These are phyloP conservation scores for Otus scops DNA, from an alignment of 2,797 vertebrate species.

Conservation along the genomic window DNA sequence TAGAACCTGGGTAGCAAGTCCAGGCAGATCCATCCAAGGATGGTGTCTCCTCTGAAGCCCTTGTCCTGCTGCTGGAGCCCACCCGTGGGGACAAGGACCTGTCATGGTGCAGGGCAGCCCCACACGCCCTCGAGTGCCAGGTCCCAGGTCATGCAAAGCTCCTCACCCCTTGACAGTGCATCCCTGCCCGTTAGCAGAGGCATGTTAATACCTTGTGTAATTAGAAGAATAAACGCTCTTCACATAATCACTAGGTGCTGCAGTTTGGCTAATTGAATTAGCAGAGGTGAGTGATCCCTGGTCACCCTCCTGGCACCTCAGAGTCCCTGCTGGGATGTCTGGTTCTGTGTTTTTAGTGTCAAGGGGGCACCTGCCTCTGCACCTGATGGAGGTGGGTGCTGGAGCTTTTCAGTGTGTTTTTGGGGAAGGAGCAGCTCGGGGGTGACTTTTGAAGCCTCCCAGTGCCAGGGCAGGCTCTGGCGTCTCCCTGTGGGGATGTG, in stretches of 20 bases:
- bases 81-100: accelerated
- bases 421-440: background rate
- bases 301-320: accelerated
- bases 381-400: background rate
- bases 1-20: background rate
- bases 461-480: background rate
- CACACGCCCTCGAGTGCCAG: background rate
- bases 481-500: background rate
- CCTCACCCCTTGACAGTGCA: background rate
- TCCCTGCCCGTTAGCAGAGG: background rate
- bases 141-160: background rate
- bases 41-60: background rate
- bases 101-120: background rate
- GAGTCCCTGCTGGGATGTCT: accelerated
- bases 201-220: background rate
- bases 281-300: background rate
- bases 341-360: background rate
- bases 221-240: background rate
- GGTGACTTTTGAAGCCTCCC: background rate
- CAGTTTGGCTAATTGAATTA: background rate
- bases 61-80: background rate
- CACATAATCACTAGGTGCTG: background rate
- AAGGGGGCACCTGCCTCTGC: background rate
- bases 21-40: background rate
- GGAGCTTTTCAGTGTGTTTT: background rate